Percentiles rank a stretch among this genome's conserved stretches.
Conservation (phyloP, 2,888 invertebrate genomes). For the Drosophila diplacantha region DNA sequence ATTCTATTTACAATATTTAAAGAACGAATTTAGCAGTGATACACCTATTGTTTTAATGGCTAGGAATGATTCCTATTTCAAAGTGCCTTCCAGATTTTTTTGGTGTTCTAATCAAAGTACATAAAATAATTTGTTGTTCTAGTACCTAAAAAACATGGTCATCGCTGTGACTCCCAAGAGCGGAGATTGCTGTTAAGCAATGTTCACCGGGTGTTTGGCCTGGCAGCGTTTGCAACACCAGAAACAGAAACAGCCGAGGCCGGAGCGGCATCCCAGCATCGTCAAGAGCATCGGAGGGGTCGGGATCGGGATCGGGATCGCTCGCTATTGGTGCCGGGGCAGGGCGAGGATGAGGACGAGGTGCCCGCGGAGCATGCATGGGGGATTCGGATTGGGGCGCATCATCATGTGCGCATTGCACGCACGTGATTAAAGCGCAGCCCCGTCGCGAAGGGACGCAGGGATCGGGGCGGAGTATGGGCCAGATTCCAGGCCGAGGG, state of each 20-base stretch:
- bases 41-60: too few species aligned
- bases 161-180: constrained; percentile 28
- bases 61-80: neutral
- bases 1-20: too few species aligned
- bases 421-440: constrained; percentile 71
- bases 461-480: constrained; percentile 2
- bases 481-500: constrained; percentile 2
- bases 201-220: constrained; percentile 62
- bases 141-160: neutral
- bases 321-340: constrained; percentile 4
- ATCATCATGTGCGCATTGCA: constrained; percentile 70
- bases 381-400: constrained; percentile 54
- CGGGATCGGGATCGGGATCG: constrained; percentile 40
- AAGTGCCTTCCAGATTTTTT: too few species aligned
- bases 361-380: constrained; percentile 14
- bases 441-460: constrained; percentile 56
- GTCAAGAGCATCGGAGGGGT: constrained; percentile 39
- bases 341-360: constrained; percentile 1
- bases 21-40: too few species aligned
- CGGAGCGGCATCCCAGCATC: constrained; percentile 56
- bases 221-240: constrained; percentile 66
- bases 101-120: neutral
- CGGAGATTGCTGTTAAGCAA: constrained; percentile 48
- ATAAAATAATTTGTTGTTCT: too few species aligned
- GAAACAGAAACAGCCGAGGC: constrained; percentile 17